Conservation (phyloP, 2,113 vertebrate species). For the Equus quagga region DNA sequence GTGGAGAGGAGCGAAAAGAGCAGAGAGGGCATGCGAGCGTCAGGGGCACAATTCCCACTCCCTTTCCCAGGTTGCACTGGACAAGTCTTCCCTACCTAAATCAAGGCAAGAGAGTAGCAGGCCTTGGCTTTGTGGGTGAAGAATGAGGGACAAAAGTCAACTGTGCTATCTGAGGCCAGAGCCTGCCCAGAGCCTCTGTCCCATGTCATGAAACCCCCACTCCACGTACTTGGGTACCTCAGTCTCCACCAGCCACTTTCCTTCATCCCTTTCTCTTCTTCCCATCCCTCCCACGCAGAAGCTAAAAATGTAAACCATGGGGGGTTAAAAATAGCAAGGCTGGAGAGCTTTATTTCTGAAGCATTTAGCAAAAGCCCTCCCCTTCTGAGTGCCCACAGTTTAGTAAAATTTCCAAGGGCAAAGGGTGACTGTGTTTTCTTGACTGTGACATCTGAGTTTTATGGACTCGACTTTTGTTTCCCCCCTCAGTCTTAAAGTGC, state of each 20-base stretch:
- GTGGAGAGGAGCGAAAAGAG: too few relatives aligned
- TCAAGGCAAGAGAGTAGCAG: not conserved
- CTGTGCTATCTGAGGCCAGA: not conserved
- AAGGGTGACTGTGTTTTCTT: not conserved
- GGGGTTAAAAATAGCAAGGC: constrained; percentile 78
- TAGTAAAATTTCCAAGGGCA: constrained; percentile 55
- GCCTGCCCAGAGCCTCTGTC: not conserved
- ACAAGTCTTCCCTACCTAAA: not conserved
- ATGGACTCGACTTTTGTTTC: not conserved
- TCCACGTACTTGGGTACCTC: not conserved
- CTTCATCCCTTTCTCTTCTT: constrained; percentile 68
- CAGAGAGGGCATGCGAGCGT: not conserved
- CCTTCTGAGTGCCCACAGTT: constrained; percentile 58
- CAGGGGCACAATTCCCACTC: not conserved
- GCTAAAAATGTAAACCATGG: constrained; percentile 79
- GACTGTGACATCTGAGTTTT: not conserved
- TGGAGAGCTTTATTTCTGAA: constrained; percentile 77
- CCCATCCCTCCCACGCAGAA: constrained; percentile 72
- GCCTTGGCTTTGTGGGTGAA: not conserved
- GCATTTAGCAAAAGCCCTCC: constrained; percentile 61
- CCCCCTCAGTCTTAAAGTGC: not conserved
- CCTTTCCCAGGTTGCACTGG: not conserved
- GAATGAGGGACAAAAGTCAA: not conserved
- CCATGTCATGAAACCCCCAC: not conserved
- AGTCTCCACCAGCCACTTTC: not conserved